Conservation (phyloP, 2,113 vertebrate species). For the Mesembrinibis cayennensis region DNA sequence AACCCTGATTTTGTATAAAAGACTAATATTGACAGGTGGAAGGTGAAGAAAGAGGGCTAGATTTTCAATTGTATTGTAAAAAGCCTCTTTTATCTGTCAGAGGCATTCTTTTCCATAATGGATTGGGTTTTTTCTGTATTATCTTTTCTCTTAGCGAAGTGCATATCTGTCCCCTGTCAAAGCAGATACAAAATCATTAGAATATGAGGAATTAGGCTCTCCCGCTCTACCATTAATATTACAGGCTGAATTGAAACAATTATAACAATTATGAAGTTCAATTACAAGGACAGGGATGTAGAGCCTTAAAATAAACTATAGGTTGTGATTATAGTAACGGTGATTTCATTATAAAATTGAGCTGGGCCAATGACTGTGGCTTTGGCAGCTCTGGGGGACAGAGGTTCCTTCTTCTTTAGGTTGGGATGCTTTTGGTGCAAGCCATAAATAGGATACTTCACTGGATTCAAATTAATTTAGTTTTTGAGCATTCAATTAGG, state of each 20-base stretch:
- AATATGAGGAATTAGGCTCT: background rate
- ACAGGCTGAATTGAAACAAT: background rate
- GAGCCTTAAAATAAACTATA: background rate
- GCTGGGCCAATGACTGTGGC: background rate
- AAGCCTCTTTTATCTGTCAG: background rate
- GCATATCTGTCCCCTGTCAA: background rate
- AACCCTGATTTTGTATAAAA: background rate
- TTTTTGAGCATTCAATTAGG: background rate
- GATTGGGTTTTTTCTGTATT: background rate
- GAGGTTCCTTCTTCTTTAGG: background rate
- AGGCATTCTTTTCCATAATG: background rate
- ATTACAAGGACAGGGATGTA: accelerated
- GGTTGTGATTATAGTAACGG: background rate
- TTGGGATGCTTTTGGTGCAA: background rate
- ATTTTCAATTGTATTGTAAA: background rate
- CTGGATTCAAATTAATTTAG: background rate
- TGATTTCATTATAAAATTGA: background rate
- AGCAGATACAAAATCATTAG: background rate
- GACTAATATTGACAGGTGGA: background rate
- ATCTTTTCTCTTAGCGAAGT: background rate
- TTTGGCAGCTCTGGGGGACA: background rate
- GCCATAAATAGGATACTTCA: background rate
- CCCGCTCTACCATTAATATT: background rate
- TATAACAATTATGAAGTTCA: background rate
- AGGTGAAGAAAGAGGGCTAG: background rate